These are phyloP conservation scores for Tanypteryx hageni DNA, from an alignment of 2,888 invertebrate genomes.

Conservation along the genomic window DNA sequence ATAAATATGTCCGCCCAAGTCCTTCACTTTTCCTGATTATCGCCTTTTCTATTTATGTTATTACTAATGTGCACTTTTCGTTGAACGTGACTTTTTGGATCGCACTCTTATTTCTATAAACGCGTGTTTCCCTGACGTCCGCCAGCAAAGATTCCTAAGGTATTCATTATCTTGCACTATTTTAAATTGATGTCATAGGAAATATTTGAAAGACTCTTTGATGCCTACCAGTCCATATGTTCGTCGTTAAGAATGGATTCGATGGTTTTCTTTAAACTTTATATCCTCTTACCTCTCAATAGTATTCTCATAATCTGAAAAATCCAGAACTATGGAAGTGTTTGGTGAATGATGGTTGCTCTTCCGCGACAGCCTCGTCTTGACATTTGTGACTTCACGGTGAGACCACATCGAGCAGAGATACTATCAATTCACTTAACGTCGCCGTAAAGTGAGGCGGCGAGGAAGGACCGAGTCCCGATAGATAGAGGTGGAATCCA, in stretches of 20 bases:
- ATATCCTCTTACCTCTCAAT: neutral
- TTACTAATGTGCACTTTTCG: too few relatives aligned
- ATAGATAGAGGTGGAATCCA: neutral
- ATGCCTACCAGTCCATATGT: too few relatives aligned
- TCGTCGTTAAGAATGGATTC: neutral
- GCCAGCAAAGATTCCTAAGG: too few relatives aligned
- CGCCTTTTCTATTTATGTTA: too few relatives aligned
- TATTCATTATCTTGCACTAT: too few relatives aligned
- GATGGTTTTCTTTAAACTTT: neutral
- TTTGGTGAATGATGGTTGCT: neutral
- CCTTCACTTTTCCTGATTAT: too few relatives aligned
- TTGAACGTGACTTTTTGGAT: too few relatives aligned
- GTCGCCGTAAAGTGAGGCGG: neutral
- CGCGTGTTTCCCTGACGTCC: too few relatives aligned
- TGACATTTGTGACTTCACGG: neutral
- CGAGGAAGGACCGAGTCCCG: neutral
- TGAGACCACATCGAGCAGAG: neutral
- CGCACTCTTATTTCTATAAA: too few relatives aligned
- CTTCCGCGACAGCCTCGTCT: neutral
- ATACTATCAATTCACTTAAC: neutral
- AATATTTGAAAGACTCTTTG: too few relatives aligned
- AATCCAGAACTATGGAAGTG: neutral
- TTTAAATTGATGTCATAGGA: too few relatives aligned
- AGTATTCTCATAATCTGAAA: neutral
- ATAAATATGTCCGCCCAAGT: too few relatives aligned